Percentiles rank a stretch among this genome's conserved stretches.
Conservation (phyloP, 2,888 invertebrate species). For the Liopterus haemorrhoidalis region DNA sequence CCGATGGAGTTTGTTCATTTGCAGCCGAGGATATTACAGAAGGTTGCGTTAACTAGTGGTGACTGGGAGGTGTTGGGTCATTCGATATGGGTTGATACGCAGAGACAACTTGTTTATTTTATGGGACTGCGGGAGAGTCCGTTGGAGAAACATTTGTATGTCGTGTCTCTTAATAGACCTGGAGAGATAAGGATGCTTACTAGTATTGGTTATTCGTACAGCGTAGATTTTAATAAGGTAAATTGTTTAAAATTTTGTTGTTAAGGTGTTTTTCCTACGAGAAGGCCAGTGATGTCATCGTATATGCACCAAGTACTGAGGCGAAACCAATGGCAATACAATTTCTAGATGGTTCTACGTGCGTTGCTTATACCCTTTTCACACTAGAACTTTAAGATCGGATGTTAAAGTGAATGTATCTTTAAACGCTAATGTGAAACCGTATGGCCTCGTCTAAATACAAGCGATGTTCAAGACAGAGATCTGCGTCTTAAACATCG, state of each 20-base stretch:
- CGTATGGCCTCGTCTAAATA: no score
- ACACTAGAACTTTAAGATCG: no score
- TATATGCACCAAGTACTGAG: no score
- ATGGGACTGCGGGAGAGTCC: constrained; percentile 85
- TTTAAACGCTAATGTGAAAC: no score
- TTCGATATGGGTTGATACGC: constrained; percentile 81
- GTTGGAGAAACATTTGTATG: constrained; percentile 88
- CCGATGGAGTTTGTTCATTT: constrained; percentile 49
- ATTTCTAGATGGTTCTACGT: no score
- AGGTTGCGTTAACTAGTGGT: constrained; percentile 74
- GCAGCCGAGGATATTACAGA: constrained; percentile 60
- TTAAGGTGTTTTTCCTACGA: constrained; percentile 1
- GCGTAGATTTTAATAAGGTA: constrained; percentile 73
- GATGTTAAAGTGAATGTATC: no score
- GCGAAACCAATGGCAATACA: no score
- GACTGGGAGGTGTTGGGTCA: constrained; percentile 90
- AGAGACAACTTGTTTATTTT: constrained; percentile 79
- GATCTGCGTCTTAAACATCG: no score
- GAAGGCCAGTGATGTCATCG: no score
- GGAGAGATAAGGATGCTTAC: constrained; percentile 72
- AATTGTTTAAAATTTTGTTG: constrained; percentile 28
- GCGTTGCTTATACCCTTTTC: no score
- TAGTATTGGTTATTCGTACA: constrained; percentile 77
- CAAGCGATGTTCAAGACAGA: no score
- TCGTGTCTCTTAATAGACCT: constrained; percentile 66